phyloP scores from a whole-genome alignment of 1,140 invertebrate genomes.

The Sinonovacula constricta region DNA sequence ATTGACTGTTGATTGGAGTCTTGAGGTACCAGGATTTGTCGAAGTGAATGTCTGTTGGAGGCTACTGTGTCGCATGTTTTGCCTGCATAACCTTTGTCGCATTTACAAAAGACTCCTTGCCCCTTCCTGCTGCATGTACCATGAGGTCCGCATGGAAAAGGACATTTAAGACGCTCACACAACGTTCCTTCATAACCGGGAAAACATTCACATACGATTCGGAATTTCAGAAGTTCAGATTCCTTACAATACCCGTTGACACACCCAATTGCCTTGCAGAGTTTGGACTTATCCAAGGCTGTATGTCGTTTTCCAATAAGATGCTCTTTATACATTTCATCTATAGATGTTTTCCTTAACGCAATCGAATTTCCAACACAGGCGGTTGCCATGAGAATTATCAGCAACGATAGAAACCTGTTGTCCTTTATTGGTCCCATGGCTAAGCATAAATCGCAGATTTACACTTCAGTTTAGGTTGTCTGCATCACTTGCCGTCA shows the following conservation, averaged over 20 bases:
- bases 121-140: conserved; percentile 32
- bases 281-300: conserved; percentile 23
- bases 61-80: conserved; percentile 3
- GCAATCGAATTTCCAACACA: too few species aligned
- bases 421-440: too few species aligned
- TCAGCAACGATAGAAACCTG: too few species aligned
- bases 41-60: not conserved
- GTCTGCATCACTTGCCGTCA: too few species aligned
- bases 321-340: too few species aligned
- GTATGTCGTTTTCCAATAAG: conserved; percentile 39
- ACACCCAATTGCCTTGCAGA: conserved; percentile 45
- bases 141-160: conserved; percentile 36
- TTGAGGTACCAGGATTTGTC: too few species aligned
- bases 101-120: conserved; percentile 30
- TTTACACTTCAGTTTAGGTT: too few species aligned
- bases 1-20: too few species aligned
- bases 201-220: conserved; percentile 48
- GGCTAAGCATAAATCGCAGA: too few species aligned
- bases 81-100: conserved; percentile 34
- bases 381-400: too few species aligned
- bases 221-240: conserved; percentile 28
- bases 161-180: conserved; percentile 37
- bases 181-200: conserved; percentile 43
- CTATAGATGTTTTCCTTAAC: too few species aligned
- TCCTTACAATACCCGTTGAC: conserved; percentile 45